Conservation (phyloP, 2,113 vertebrate species). For the Rhynchopsitta pachyrhyncha region DNA sequence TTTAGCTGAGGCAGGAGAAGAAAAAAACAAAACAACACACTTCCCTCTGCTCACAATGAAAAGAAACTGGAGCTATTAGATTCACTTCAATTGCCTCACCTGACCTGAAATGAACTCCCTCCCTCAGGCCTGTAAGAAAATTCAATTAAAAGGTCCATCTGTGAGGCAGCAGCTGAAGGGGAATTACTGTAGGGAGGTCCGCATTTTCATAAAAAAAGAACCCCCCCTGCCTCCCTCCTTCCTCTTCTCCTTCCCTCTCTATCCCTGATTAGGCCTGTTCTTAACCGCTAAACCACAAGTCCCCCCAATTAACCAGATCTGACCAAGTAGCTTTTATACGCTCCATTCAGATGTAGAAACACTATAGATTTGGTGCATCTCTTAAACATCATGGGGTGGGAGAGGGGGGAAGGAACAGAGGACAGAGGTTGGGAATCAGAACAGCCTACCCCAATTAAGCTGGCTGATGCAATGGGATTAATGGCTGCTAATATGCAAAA, state of each 20-base stretch:
- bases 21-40: conserved; percentile 63
- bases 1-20: background rate
- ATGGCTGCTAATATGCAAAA: background rate
- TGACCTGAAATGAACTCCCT: conserved; percentile 78
- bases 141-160: conserved; percentile 85
- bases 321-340: conserved; percentile 63
- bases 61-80: conserved; percentile 70
- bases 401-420: background rate
- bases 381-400: background rate
- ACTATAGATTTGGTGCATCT: conserved; percentile 29
- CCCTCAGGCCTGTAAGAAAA: conserved; percentile 78
- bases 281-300: conserved; percentile 63
- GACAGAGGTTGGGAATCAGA: conserved; percentile 44
- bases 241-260: background rate
- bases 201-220: conserved; percentile 77
- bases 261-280: conserved; percentile 41
- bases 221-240: background rate
- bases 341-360: conserved; percentile 62
- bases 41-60: conserved; percentile 55
- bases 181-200: conserved; percentile 72
- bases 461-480: conserved; percentile 11
- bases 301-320: conserved; percentile 69
- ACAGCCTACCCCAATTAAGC: conserved; percentile 34
- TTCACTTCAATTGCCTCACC: conserved; percentile 79
- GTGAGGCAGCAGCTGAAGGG: conserved; percentile 78